A percentile compares a stretch with the other conserved stretches of the same genome.
These are phyloP conservation scores for Gymnocheta viridis DNA, from an alignment of 2,888 invertebrate species.

Conservation along the genomic window DNA sequence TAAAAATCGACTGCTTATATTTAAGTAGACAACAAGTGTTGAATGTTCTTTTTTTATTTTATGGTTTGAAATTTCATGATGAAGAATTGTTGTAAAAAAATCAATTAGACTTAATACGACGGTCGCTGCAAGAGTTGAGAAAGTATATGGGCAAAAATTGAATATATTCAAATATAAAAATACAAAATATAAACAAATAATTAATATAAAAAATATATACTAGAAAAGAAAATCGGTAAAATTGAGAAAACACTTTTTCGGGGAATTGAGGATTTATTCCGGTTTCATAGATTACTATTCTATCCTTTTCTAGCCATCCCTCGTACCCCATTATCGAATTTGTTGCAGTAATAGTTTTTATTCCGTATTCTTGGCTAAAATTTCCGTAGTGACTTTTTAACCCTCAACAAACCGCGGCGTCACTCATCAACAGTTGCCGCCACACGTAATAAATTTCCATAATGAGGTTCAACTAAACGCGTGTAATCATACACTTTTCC, in stretches of 20 bases:
- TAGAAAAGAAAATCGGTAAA: too few relatives aligned
- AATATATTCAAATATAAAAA: neutral
- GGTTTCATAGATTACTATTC: too few relatives aligned
- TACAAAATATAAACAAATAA: too few relatives aligned
- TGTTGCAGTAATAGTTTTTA: neutral
- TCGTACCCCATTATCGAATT: conserved; percentile 5
- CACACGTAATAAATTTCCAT: conserved; percentile 72
- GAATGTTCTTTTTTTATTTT: conserved; percentile 9
- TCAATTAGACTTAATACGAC: conserved; percentile 5
- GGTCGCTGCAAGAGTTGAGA: neutral
- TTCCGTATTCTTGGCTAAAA: conserved; percentile 11
- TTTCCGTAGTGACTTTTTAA: conserved; percentile 67
- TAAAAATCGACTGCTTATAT: conserved; percentile 26
- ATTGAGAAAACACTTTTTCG: too few relatives aligned
- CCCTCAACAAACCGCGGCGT: conserved; percentile 68
- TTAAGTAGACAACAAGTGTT: conserved; percentile 57
- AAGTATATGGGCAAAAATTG: too few relatives aligned
- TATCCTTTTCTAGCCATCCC: neutral
- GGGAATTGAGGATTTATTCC: too few relatives aligned
- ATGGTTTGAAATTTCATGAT: conserved; percentile 19
- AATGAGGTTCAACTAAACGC: conserved; percentile 70
- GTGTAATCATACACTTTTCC: conserved; percentile 65
- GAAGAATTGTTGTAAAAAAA: conserved; percentile 6
- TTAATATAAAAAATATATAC: too few relatives aligned
- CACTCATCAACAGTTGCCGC: conserved; percentile 67